Percentiles rank a stretch among this genome's conserved stretches.
phyloP scores from a whole-genome alignment of 2,113 vertebrate species.

The Felis catus region F.catus_Fca126_mat1.0 CM031423.1:58003501-58004000 shows the following conservation, averaged over 20 bases:
- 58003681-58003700: background rate
- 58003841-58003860: background rate
- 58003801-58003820: background rate
- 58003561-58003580: too few relatives aligned
- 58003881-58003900: slow-evolving; percentile 4
- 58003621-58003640: background rate
- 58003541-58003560: background rate
- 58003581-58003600: accelerated
- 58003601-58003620: background rate
- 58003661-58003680: background rate
- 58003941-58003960: background rate
- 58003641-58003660: background rate
- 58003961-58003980: background rate
- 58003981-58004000: background rate
- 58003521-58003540: background rate
- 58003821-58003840: background rate
- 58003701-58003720: background rate
- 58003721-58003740: background rate
- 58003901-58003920: background rate
- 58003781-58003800: background rate
- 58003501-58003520: background rate
- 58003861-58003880: background rate
- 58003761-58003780: background rate
- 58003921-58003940: slow-evolving; percentile 31
- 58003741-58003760: background rate